phyloP scores from a whole-genome alignment of 2,888 invertebrate genomes.

The Unio delphinus region DNA sequence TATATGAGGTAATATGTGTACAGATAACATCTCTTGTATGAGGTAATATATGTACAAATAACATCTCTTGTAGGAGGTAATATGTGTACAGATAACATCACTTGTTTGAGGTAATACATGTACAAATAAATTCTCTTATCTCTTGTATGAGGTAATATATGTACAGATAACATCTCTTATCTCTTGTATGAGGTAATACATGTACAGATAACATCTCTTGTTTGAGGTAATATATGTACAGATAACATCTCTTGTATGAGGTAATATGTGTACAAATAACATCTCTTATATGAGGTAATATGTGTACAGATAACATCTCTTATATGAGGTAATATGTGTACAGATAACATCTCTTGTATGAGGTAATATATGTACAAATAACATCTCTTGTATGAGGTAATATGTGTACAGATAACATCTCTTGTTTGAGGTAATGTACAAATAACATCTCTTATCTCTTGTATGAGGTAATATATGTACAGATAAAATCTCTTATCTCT shows the following conservation, averaged over 20 bases:
- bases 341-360: conserved; percentile 75
- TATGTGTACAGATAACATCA: conserved; percentile 68
- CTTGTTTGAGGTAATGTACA: conserved; percentile 77
- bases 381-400: conserved; percentile 56
- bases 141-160: neutral
- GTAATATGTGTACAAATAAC: no score
- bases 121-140: neutral
- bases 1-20: no score
- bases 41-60: neutral
- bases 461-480: conserved; percentile 72
- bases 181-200: no score
- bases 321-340: conserved; percentile 73
- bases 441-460: conserved; percentile 78
- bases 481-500: neutral
- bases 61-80: no score
- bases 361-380: conserved; percentile 53
- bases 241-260: no score
- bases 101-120: conserved; percentile 75
- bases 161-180: no score
- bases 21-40: neutral
- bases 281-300: no score
- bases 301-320: conserved; percentile 30
- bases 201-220: neutral
- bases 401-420: conserved; percentile 49
- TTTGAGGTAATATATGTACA: neutral